Percentiles rank a stretch among this genome's conserved stretches.
phyloP scores from a whole-genome alignment of 2,797 vertebrate genomes.

The Acipenser oxyrinchus region DNA sequence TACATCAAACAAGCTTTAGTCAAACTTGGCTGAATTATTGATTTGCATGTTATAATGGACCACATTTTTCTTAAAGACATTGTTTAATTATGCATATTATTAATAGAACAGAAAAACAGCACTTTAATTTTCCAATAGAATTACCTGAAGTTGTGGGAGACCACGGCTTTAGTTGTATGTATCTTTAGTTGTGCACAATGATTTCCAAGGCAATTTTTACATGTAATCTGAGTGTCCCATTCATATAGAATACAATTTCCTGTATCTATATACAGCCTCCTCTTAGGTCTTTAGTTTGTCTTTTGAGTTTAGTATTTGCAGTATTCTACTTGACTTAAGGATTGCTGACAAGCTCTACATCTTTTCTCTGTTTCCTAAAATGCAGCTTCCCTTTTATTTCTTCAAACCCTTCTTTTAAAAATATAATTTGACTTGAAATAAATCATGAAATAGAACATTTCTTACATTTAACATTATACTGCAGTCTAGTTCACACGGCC shows the following conservation, averaged over 20 bases:
- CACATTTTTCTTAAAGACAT: background rate
- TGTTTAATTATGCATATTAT: constrained; percentile 21
- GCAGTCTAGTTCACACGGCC: too few relatives aligned
- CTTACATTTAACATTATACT: too few relatives aligned
- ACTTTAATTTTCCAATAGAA: constrained; percentile 21
- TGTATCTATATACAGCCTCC: constrained; percentile 14
- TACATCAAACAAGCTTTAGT: too few relatives aligned
- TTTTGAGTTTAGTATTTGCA: background rate
- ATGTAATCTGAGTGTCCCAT: constrained; percentile 37
- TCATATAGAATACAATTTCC: constrained; percentile 35
- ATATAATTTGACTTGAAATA: too few relatives aligned
- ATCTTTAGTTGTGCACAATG: constrained; percentile 17
- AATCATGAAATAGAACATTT: too few relatives aligned
- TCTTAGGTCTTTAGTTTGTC: constrained; percentile 24
- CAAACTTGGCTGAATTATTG: background rate
- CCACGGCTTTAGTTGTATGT: constrained; percentile 12
- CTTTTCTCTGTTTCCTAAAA: constrained; percentile 13
- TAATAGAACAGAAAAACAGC: constrained; percentile 17
- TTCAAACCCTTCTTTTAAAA: too few relatives aligned
- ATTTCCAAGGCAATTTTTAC: constrained; percentile 40
- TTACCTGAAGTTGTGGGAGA: too few relatives aligned
- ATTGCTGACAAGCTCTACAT: constrained; percentile 36
- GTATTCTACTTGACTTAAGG: constrained; percentile 26
- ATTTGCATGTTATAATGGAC: background rate
- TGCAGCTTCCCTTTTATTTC: too few relatives aligned